phyloP scores from a whole-genome alignment of 2,888 invertebrate genomes.

The Cabera pusaria region DNA sequence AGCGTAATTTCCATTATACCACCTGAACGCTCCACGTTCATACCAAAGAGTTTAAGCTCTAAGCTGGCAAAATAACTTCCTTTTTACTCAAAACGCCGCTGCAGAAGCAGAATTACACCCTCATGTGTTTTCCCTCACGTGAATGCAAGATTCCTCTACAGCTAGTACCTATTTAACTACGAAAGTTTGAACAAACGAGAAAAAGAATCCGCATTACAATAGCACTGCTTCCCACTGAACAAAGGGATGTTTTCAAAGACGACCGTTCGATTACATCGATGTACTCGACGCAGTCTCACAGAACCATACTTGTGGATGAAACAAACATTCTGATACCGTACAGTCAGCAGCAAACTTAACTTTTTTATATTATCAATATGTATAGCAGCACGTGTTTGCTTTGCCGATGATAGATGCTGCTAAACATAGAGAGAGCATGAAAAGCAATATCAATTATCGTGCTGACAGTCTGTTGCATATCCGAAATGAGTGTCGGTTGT shows the following conservation, averaged over 20 bases:
- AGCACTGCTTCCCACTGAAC: conserved; percentile 40
- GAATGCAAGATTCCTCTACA: conserved; percentile 19
- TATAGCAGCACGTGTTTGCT: conserved; percentile 14
- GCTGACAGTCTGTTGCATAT: conserved; percentile 19
- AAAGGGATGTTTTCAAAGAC: conserved; percentile 44
- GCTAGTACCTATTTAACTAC: conserved; percentile 3
- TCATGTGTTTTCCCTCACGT: conserved; percentile 17
- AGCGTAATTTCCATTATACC: conserved; percentile 64
- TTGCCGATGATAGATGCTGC: too few relatives aligned
- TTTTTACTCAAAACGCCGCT: conserved; percentile 1
- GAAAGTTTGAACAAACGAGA: conserved; percentile 44
- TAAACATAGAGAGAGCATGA: conserved; percentile 9
- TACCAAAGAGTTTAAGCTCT: conserved; percentile 24
- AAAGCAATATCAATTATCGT: conserved; percentile 13
- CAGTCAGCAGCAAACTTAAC: too few relatives aligned
- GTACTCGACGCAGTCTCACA: conserved; percentile 31
- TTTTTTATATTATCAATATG: too few relatives aligned
- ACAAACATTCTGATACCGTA: too few relatives aligned
- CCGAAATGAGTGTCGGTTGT: conserved; percentile 6
- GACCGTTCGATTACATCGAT: conserved; percentile 38
- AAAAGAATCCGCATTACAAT: conserved; percentile 47
- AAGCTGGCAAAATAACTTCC: conserved; percentile 10
- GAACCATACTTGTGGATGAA: conserved; percentile 11
- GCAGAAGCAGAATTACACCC: conserved; percentile 15
- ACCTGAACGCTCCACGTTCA: conserved; percentile 43